These are phyloP conservation scores for Rhagologus leucostigma DNA, from an alignment of 2,113 vertebrate genomes.

Conservation along the genomic window DNA sequence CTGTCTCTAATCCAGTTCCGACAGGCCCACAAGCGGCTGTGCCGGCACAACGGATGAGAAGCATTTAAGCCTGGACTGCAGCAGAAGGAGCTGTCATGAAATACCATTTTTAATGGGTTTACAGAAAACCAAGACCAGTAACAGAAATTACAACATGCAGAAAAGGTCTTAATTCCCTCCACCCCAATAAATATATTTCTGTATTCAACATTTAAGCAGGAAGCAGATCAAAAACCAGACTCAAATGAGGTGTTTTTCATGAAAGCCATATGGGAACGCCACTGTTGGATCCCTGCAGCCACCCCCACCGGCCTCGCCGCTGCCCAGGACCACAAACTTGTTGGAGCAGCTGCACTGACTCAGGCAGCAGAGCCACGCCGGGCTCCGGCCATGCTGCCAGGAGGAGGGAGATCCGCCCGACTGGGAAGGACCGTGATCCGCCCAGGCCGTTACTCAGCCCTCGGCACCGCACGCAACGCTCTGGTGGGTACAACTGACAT, in stretches of 20 bases:
- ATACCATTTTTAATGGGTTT: neutral
- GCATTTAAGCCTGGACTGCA: neutral
- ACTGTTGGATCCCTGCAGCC: neutral
- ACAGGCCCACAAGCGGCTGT: neutral
- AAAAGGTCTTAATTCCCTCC: neutral
- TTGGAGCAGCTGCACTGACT: neutral
- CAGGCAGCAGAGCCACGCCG: neutral
- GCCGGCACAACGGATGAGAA: neutral
- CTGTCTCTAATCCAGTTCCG: neutral
- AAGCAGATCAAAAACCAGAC: neutral
- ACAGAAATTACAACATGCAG: neutral
- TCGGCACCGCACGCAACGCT: neutral
- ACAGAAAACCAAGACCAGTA: neutral
- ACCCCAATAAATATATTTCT: neutral
- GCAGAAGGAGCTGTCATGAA: neutral
- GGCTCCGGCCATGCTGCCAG: fast-evolving
- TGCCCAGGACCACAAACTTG: neutral
- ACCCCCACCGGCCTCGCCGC: neutral
- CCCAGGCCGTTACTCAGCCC: neutral
- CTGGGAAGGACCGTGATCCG: neutral
- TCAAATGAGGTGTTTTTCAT: neutral
- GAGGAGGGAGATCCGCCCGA: neutral
- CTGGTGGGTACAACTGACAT: neutral
- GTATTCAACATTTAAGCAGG: neutral
- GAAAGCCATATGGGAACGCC: neutral